Evolutionary conservation across 1,140 invertebrate genomes (phyloP), one percentile per base, ranked within the genome.

Genomic region (Lysiphlebus fabarum): DNA sequence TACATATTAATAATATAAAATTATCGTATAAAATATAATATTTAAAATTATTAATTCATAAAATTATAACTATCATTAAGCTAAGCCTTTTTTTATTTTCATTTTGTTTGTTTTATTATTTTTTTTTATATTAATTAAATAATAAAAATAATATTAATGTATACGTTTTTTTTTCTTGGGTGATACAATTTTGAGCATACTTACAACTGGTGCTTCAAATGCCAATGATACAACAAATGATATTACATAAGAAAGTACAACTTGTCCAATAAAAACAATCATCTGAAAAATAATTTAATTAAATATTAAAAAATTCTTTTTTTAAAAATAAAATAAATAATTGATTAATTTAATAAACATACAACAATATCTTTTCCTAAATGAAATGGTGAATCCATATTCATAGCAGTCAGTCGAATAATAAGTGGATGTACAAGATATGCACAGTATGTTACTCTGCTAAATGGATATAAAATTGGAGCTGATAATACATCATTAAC

Each of bases 181-280:
- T 6, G 87, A 83, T 6, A 91, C 70, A 63, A 92, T 89, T 76
- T 90, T 90, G n/a, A 93, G 80, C 85, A 92, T 88, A 64, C 89
- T 89, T 53, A 93, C 90, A 41, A 90, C 83, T 26, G 90, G 90
- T 53, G 90, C 90, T 79, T 93, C 90, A 70, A 91, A 92, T 0
- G 87, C 84, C 38, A 92, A 73, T 0, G 90, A 92, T 50, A 92
- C 82, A 11, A 90, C 70, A 71, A 92, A 91, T 0, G 89, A 86
- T n/a, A 92, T 70, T 26, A 84, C 70, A 67, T 90, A 92, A 0
- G 90, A 92, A 36, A 86, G 81, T 41, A 90, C 85, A 36, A 89
- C 83, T 68, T 90, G 85, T 14, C 90, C 90, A 65, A 90, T 80
- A 76, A 89, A 91, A 43, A 89, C 82, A 56, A 90, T 86, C 67